These are phyloP conservation scores for Scylla paramamosain DNA, from an alignment of 1,140 invertebrate genomes.

Conservation along the genomic window DNA sequence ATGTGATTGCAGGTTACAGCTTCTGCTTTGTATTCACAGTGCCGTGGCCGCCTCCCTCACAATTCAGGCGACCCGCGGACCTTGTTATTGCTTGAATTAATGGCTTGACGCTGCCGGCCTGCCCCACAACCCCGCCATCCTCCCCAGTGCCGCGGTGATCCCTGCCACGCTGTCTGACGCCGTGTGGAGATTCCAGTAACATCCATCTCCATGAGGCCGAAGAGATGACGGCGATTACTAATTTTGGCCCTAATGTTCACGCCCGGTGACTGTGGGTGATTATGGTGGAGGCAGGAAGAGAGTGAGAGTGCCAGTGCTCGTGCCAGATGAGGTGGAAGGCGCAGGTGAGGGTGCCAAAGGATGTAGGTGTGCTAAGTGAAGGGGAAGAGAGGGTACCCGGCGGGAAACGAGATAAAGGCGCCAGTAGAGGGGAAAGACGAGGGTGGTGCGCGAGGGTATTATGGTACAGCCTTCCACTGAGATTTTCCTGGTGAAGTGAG, in stretches of 20 bases:
- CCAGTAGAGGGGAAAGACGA: neutral
- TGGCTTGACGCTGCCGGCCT: neutral
- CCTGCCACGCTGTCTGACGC: neutral
- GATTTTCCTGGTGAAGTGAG: neutral
- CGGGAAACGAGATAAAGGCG: neutral
- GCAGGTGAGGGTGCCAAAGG: neutral
- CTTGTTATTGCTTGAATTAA: conserved; percentile 15
- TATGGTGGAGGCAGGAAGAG: too few relatives aligned
- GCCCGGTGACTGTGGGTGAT: neutral
- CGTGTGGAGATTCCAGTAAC: neutral
- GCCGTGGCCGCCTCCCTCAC: neutral
- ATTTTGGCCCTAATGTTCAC: neutral
- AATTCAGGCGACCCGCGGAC: conserved; percentile 17
- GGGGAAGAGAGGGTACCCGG: neutral
- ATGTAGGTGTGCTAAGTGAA: neutral
- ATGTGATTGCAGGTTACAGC: neutral
- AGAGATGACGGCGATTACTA: neutral
- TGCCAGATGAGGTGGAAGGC: neutral
- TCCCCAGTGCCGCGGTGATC: neutral
- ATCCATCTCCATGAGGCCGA: conserved; percentile 1
- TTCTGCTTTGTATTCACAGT: neutral
- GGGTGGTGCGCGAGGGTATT: neutral
- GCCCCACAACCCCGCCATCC: neutral
- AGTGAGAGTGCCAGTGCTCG: neutral
- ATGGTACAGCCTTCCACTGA: neutral